Evolutionary conservation across 2,888 invertebrate species (phyloP), one percentile per base, ranked within the genome.

Genomic region (Catocala sponsa): DNA sequence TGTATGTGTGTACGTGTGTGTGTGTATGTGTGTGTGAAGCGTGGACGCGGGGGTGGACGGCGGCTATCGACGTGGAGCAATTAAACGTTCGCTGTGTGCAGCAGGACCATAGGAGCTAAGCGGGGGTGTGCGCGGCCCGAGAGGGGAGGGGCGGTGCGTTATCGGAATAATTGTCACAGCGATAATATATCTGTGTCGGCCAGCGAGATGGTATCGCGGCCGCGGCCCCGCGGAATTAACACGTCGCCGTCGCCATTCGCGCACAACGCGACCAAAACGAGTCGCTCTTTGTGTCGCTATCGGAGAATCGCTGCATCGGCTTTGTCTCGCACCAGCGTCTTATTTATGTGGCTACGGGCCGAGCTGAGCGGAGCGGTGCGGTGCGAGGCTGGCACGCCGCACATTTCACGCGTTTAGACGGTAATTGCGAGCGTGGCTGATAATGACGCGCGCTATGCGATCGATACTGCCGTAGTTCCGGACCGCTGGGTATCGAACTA

Each of bases 131-230:
- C 1, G 44, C 32, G n/a, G 11, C 43, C 46, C 9, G 61, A 6
- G 33, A 25, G 6, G 50, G 4, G 6, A 6, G 51, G 12, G 13
- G 42, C 9, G 38, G 47, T 68, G 68, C 73, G 74, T 69, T 80
- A 80, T 82, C 82, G 74, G 68, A 68, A 76, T 83, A 82, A 83
- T 82, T 81, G 83, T 74, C 76, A 67, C 75, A 48, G 70, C 64
- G 83, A 83, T 82, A 81, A 83, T 83, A 82, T 82, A 81, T 81
- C 78, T 77, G 78, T 74, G 70, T 65, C 70, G 67, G 49, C 38
- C 68, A 70, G 65, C 68, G 65, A 67, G 72, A 72, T 74, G 72
- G 55, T 74, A 78, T 76, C 76, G 68, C 63, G 54, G 58, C 52
- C 42, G 54, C 35, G 35, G 35, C 9, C 35, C 63, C 69, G 79